Evolutionary conservation across 2,888 invertebrate genomes (phyloP).

Genomic region (Amblyjoppa proteus): DNA sequence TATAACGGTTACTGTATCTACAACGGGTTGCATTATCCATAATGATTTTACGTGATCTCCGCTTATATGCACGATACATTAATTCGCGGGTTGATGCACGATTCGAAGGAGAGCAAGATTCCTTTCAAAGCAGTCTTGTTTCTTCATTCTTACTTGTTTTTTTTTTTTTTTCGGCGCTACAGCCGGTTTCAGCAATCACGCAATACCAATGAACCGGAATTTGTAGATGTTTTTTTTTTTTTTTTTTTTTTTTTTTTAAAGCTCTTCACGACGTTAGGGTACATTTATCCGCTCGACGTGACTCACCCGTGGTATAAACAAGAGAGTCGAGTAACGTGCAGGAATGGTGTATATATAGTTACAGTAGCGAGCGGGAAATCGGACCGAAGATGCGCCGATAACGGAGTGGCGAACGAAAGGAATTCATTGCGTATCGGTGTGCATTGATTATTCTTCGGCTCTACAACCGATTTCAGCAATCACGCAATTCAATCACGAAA

Average conservation of each 20-base stretch:
- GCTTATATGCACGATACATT: background rate
- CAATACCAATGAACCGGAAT: background rate
- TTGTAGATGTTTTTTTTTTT: background rate
- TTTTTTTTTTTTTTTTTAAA: background rate
- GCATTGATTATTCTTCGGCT: background rate
- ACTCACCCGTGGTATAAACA: background rate
- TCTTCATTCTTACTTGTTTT: background rate
- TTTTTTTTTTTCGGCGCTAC: background rate
- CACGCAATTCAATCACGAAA: background rate
- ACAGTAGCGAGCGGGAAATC: no score
- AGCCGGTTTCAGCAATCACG: constrained; percentile 3
- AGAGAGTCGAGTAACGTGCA: background rate
- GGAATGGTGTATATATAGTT: background rate
- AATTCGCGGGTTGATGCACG: background rate
- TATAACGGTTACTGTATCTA: background rate
- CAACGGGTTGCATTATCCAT: background rate
- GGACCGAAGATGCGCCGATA: no score
- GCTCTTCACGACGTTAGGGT: background rate
- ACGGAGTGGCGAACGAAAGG: no score
- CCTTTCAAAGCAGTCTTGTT: background rate
- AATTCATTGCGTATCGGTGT: background rate
- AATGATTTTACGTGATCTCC: background rate
- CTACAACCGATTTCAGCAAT: background rate
- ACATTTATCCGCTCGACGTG: background rate
- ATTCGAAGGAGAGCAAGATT: background rate